Evolutionary conservation across 2,888 invertebrate species (phyloP), one percentile per base, ranked within the genome.

Genomic region (Aporophyla lueneburgensis): DNA sequence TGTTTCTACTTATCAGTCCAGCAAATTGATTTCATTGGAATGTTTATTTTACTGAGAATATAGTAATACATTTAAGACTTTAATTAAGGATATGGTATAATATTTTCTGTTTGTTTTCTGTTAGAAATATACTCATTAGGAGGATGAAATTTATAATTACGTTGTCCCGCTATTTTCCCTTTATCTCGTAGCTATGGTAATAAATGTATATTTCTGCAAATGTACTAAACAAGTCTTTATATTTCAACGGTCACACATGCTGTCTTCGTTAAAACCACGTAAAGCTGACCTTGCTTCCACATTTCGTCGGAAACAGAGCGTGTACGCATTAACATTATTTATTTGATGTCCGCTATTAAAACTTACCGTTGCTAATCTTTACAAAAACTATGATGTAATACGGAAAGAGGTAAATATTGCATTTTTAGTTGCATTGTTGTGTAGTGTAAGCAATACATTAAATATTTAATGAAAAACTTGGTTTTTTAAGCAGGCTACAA

Each of bases 291-390:
- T 93, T 93, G 93, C 83, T 71, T 85, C 90, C 84, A 90, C 87
- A 91, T 93, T 92, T 88, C 79, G 76, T 73, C 81, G 82, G 81
- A 91, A 91, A 86, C 92, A 91, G 92, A 92, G 87, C 92, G 87
- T 90, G 88, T 70, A 87, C 68, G 80, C 81, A 90, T 92, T 91
- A 88, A 78, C 85, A 91, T 89, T 76, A 83, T 80, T 81, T 81
- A 74, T 84, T 86, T 84, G 84, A 88, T 84, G 86, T 70, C 77
- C 67, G 80, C 77, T 80, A 84, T 85, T 86, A 86, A 81, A 76
- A 84, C 80, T 86, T 83, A 83, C 81, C 77, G 83, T 81, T 84
- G 78, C 76, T 85, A 86, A 85, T 74, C 78, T 74, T 68, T 56
- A 76, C 74, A 79, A 77, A 77, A 78, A 80, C 54, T 33, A 72